Base-by-base conservation (phyloP, 2,888 invertebrate genomes). In the Melinopterus prodromus region DNA sequence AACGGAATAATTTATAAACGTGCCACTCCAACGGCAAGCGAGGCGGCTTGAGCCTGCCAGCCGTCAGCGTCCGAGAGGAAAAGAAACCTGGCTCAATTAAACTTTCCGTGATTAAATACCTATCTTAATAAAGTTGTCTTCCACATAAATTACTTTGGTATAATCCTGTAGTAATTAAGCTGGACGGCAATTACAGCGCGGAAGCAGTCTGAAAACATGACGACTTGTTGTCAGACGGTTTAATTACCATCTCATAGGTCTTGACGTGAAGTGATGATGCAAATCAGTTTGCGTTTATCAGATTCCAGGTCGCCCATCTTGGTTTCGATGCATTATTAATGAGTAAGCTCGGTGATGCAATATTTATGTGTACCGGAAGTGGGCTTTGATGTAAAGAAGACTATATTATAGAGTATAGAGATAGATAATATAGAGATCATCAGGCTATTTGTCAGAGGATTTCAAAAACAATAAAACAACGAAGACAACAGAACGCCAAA, bases 81-180 rank as follows among this genome's bases (percentile, higher is more conserved):
- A 53, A 53, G 53, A 53, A 53, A 53, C 53, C 53, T 53, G 53
- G 53, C 12, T 7, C 53, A 53, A 53, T 53, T 53, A 53, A 53
- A 53, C 3, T 53, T 53, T 53, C 53, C 53, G 12, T 53, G 53
- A 53, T 53, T 53, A 53, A 53, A 53, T 53, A 53, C 53, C 53
- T 53, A 53, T 53, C 53, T 53, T 53, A 53, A 53, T 53, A 53
- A 53, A 53, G 53, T 53, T 53, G 53, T 53, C 53, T 53, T 53
- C 53, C 53, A 53, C 53, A 53, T 53, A 53, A 53, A 53, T 53
- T 53, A 53, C 53, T 53, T 53, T 12, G 53, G 53, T 12, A 53
- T 53, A 53, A 53, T 53, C 53, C 12, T 12, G 53, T 53, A 53
- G 53, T 53, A 53, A 53, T 53, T 53, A 53, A 53, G 12, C 53